Evolutionary conservation across 2,797 vertebrate species (phyloP), one percentile per base, ranked within the genome.

Genomic region (Pantherophis alleghaniensis): DNA sequence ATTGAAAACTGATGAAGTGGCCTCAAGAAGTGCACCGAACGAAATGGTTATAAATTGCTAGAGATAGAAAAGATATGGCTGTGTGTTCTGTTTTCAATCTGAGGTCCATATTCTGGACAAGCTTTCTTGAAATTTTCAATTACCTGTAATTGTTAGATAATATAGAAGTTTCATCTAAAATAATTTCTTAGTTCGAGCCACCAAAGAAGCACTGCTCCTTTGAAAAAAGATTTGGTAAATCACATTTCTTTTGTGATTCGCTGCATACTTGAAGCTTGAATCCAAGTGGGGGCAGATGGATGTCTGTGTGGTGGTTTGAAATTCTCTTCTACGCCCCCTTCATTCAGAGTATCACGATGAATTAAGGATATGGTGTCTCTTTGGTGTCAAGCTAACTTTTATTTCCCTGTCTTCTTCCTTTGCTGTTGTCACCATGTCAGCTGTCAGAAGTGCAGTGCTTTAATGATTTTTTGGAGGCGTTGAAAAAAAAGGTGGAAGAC

Each of bases 401-500:
- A 11, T 91, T 92, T 94, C 94, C 94, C 51, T 91, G 16, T 91
- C 0, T 95, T 94, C 79, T 66, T 63, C 32, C 12, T 56, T 95
- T 95, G 87, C 93, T 91, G 1, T 66, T 60, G 55, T 18, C 4
- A 0, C 69, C 92, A 91, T 92, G 90, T 92, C 91, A 98, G 98
- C 94, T 97, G 91, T 97, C 97, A 93, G 95, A 99, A 87, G 98
- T 98, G 47, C 97, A 97, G 90, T 96, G 97, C 93, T 99, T 99
- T 97, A 99, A 99, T 96, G 97, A 94, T 95, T 99, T 99, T 97
- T 97, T 99, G 79, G 98, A 97, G 94, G 97, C 96, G 16, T 97
- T 99, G 95, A 99, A 98, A 97, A 98, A 97, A 87, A 99, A 98
- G 96, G 97, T 98, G 94, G 97, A 98, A 95, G 97, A 97, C 93